A percentile compares a stretch with the other conserved stretches of the same genome.
Conservation (phyloP, 2,888 invertebrate species). For the Gasteruption jaculator region DNA sequence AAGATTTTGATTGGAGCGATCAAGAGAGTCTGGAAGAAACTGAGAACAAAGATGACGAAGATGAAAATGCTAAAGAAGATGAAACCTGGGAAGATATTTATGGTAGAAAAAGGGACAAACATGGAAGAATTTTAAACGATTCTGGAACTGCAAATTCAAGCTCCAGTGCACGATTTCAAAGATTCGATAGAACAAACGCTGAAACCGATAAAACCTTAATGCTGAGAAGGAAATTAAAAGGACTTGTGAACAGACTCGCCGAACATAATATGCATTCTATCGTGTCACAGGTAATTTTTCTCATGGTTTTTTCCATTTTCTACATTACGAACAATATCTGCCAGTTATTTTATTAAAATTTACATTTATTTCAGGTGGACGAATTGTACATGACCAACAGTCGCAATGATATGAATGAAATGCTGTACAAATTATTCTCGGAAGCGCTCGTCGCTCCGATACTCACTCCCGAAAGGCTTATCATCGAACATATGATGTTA, state of each 20-base stretch:
- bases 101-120: slow-evolving; percentile 75
- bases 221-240: slow-evolving; percentile 80
- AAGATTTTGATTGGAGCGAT: no score
- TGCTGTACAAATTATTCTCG: slow-evolving; percentile 65
- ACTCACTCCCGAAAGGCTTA: slow-evolving; percentile 67
- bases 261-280: slow-evolving; percentile 87
- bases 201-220: slow-evolving; percentile 61
- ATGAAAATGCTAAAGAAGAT: slow-evolving; percentile 69
- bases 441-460: slow-evolving; percentile 65
- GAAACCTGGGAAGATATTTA: slow-evolving; percentile 92
- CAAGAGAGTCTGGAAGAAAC: slow-evolving; percentile 15
- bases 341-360: slow-evolving; percentile 11
- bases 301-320: slow-evolving; percentile 5
- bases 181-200: slow-evolving; percentile 48
- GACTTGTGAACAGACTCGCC: slow-evolving; percentile 79
- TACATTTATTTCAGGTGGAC: slow-evolving; percentile 62
- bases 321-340: slow-evolving; percentile 5
- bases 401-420: slow-evolving; percentile 77
- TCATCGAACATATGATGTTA: slow-evolving; percentile 80
- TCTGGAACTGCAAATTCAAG: slow-evolving; percentile 70
- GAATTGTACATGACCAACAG: slow-evolving; percentile 73
- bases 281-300: slow-evolving; percentile 53
- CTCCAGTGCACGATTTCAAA: slow-evolving; percentile 68
- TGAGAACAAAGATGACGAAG: slow-evolving; percentile 23
- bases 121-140: slow-evolving; percentile 71